Conservation (phyloP, 2,113 vertebrate genomes). For the Proterorhinus semilunaris region DNA sequence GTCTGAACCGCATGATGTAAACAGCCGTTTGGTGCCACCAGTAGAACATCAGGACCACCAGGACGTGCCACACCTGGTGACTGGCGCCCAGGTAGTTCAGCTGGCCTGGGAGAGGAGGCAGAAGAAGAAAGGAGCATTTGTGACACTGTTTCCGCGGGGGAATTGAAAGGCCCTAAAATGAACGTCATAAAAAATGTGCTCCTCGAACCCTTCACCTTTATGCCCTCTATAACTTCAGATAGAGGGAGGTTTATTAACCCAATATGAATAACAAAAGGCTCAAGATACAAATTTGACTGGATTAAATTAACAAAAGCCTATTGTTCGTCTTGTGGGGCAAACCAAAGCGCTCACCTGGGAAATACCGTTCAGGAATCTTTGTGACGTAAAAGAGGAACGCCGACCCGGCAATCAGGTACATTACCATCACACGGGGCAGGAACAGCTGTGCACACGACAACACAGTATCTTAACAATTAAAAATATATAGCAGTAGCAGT, state of each 20-base stretch:
- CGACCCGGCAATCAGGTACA: slow-evolving; percentile 92
- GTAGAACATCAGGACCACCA: slow-evolving; percentile 97
- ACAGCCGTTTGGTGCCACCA: slow-evolving; percentile 98
- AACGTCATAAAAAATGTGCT: background rate
- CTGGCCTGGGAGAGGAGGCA: slow-evolving; percentile 79
- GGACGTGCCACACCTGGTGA: slow-evolving; percentile 97
- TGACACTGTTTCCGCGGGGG: too few species aligned
- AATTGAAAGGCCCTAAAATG: too few species aligned
- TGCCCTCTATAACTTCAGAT: too few species aligned
- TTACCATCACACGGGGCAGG: slow-evolving; percentile 90
- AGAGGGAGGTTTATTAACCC: too few species aligned
- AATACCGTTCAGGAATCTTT: slow-evolving; percentile 97
- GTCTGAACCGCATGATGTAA: slow-evolving; percentile 91
- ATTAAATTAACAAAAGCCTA: background rate
- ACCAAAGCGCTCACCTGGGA: slow-evolving; percentile 84
- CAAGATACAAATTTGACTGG: too few species aligned
- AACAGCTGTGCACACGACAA: slow-evolving; percentile 80
- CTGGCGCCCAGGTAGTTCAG: slow-evolving; percentile 97
- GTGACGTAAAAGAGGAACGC: slow-evolving; percentile 97
- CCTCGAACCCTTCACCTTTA: too few species aligned
- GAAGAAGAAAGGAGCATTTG: background rate
- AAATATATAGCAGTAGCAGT: too few species aligned
- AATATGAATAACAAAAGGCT: too few species aligned
- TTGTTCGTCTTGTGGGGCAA: background rate
- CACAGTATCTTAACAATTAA: background rate